A percentile compares a stretch with the other conserved stretches of the same genome.
Conservation (phyloP, 1,140 invertebrate genomes). For the Drosophila punjabiensis region DNA sequence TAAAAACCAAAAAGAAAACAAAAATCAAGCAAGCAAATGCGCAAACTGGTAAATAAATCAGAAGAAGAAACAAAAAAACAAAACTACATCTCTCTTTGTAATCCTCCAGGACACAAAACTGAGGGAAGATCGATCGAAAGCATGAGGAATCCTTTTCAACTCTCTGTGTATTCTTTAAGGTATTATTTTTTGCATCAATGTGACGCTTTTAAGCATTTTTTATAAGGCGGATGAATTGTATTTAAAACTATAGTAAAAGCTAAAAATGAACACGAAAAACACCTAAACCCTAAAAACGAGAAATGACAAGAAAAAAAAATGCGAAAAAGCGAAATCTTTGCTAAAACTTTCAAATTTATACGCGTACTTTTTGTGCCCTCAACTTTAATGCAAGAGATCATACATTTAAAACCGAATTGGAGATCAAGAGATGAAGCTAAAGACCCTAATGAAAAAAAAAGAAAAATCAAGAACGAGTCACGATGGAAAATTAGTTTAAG, state of each 20-base stretch:
- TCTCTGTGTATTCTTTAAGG: conserved; percentile 77
- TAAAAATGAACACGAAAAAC: conserved; percentile 44
- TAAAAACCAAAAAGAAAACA: conserved; percentile 46
- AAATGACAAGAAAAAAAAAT: conserved; percentile 40
- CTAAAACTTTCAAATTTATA: conserved; percentile 78
- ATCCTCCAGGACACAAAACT: conserved; percentile 50
- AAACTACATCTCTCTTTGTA: conserved; percentile 63
- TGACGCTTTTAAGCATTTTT: conserved; percentile 78
- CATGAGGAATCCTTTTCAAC: conserved; percentile 60
- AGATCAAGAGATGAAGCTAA: conserved; percentile 57
- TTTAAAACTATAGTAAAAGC: conserved; percentile 69
- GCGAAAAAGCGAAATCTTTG: conserved; percentile 62
- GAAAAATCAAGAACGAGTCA: conserved; percentile 23
- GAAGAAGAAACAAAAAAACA: conserved; percentile 22
- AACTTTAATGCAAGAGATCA: conserved; percentile 75
- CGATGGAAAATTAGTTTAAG: conserved; percentile 73
- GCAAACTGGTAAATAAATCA: conserved; percentile 54
- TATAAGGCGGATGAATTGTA: conserved; percentile 72
- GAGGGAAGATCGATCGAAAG: conserved; percentile 40
- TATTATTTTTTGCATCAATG: conserved; percentile 81
- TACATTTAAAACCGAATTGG: conserved; percentile 68
- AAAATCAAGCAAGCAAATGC: conserved; percentile 50
- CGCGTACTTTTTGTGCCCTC: conserved; percentile 73
- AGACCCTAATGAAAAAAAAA: conserved; percentile 32
- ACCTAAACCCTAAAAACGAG: conserved; percentile 28